Evolutionary conservation across 2,797 vertebrate species (phyloP).

Genomic region (Pseudopleuronectes americanus): DNA sequence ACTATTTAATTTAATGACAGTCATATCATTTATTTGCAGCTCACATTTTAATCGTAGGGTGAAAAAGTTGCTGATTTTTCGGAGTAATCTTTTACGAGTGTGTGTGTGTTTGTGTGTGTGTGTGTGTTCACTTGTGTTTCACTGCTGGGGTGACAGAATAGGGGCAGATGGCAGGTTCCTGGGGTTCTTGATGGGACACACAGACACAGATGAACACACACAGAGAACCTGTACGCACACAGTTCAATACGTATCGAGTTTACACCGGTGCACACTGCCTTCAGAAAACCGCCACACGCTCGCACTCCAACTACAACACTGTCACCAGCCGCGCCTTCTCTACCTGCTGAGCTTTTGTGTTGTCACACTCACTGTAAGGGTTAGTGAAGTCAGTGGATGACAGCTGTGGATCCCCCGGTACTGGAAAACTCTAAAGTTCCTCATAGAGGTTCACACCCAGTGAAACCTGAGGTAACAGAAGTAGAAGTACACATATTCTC

Average conservation of each 20-base stretch:
- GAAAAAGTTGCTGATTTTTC: conserved; percentile 3
- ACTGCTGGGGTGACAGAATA: conserved; percentile 73
- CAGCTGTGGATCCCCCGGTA: background rate
- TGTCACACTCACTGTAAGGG: background rate
- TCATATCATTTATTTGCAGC: too few species aligned
- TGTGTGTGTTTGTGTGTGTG: conserved; percentile 7
- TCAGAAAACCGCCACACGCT: background rate
- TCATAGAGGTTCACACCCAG: too few species aligned
- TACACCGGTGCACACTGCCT: background rate
- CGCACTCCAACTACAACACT: background rate
- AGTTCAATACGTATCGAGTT: background rate
- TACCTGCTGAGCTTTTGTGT: background rate
- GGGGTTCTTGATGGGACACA: conserved; percentile 49
- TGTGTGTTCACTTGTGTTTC: conserved; percentile 20
- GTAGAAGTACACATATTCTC: too few species aligned
- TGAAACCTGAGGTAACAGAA: too few species aligned
- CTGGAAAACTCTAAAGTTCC: background rate
- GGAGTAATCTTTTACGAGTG: conserved; percentile 1
- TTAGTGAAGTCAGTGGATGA: background rate
- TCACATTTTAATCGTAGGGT: background rate
- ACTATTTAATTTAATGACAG: too few species aligned
- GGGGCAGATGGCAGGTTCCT: conserved; percentile 73
- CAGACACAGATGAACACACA: conserved; percentile 8
- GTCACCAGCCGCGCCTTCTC: background rate
- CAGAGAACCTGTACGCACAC: conserved; percentile 14